Conservation (phyloP, 2,888 invertebrate species). For the Aethes cnicana region DNA sequence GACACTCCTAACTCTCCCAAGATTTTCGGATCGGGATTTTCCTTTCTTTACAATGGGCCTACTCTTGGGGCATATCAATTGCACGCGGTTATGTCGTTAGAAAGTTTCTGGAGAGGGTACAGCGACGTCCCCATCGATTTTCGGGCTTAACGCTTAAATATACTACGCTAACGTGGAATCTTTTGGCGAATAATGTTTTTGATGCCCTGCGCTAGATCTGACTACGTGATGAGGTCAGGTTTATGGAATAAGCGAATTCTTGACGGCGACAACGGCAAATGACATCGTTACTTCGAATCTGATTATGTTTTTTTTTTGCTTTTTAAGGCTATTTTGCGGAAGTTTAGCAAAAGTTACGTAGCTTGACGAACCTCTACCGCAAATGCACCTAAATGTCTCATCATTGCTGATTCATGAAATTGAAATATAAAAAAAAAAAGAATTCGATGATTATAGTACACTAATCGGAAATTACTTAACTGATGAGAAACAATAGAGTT, state of each 20-base stretch:
- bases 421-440: too few relatives aligned
- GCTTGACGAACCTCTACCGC: too few relatives aligned
- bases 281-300: too few relatives aligned
- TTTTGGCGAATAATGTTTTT: constrained; percentile 16
- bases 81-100: constrained; percentile 83
- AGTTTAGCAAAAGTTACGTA: too few relatives aligned
- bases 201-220: neutral
- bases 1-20: constrained; percentile 74
- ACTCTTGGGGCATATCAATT: constrained; percentile 82
- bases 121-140: constrained; percentile 71
- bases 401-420: too few relatives aligned
- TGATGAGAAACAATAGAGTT: too few relatives aligned
- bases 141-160: constrained; percentile 59
- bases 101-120: constrained; percentile 70
- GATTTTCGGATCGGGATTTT: constrained; percentile 82
- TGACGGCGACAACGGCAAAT: neutral
- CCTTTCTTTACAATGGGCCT: constrained; percentile 83
- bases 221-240: constrained; percentile 12
- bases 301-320: too few relatives aligned
- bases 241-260: neutral
- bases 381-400: too few relatives aligned
- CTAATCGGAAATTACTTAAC: too few relatives aligned
- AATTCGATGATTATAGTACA: too few relatives aligned
- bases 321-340: too few relatives aligned
- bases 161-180: constrained; percentile 21